Evolutionary conservation across 2,113 vertebrate genomes (phyloP), one percentile per base, ranked within the genome.

Genomic region (Cynocephalus volans): DNA sequence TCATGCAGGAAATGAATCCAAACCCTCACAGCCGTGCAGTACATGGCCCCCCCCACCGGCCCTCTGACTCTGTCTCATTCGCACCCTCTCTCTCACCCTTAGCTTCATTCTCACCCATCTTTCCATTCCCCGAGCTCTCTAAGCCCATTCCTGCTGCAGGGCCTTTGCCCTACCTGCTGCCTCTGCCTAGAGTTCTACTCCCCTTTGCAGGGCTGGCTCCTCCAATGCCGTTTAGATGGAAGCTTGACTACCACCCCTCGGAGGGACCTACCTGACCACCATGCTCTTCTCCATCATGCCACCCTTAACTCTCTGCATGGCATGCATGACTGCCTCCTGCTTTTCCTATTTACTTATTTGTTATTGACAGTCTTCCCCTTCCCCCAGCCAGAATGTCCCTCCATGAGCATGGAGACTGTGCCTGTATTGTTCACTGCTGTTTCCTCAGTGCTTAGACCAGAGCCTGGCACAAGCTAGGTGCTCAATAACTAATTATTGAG

Each of bases 31-130:
- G 48, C 2, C 5, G 4, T 31, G 14, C 15, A 36, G 36, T n/a
- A 72, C 13, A 10, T 41, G 36, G 26, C 65, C 4, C 50, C 19
- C 18, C 41, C 88, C 36, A 8, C 15, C n/a, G n/a, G n/a, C 31
- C 73, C 9, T 95, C 62, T 64, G 8, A n/a, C 33, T 3, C 11
- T 33, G 12, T 84, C 76, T 41, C 36, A 2, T 12, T 15, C 31
- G 12, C 36, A 31, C 2, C 4, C 13, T 11, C 8, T 73, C 3
- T 28, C 12, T 21, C 41, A 0, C 41, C 1, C 2, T 8, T 8
- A 1, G 3, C 17, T 18, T 50, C 23, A 10, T n/a, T 36, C 23
- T 54, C 3, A 4, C 21, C 62, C 67, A 17, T 56, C 80, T 52
- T 26, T 67, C 28, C 15, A 3, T 41, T 70, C 33, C 31, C 69